Conservation (phyloP, 2,797 vertebrate genomes). For the Hozukius guyotensis region DNA sequence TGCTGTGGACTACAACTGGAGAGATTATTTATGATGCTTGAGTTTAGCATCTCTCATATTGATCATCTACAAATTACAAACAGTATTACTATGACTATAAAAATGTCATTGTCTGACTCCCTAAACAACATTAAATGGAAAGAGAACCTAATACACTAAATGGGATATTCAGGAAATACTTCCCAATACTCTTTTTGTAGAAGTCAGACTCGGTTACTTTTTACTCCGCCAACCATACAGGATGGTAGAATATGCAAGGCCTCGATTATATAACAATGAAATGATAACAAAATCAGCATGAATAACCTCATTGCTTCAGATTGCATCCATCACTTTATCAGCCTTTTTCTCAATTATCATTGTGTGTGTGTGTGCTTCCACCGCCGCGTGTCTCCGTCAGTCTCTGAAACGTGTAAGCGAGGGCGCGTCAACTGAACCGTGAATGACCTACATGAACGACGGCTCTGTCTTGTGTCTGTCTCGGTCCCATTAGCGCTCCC, state of each 20-base stretch:
- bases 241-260: not conserved
- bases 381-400: not conserved
- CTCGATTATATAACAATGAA: not conserved
- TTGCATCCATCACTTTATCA: not conserved
- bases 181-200: not conserved
- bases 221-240: too few relatives aligned
- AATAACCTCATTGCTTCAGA: not conserved
- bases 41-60: not conserved
- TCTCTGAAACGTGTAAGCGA: not conserved
- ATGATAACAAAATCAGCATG: not conserved
- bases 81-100: not conserved
- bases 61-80: not conserved
- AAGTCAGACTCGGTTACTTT: not conserved
- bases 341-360: not conserved
- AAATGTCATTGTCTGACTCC: not conserved
- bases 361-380: not conserved
- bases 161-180: too few relatives aligned
- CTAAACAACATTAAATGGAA: too few relatives aligned
- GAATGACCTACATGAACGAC: not conserved
- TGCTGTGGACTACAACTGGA: not conserved
- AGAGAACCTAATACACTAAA: too few relatives aligned
- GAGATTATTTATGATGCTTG: not conserved
- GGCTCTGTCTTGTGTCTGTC: not conserved
- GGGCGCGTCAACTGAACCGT: slow-evolving; percentile 4
- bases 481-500: not conserved